Conservation (phyloP, 2,888 invertebrate genomes). For the Ophion obscuratus region DNA sequence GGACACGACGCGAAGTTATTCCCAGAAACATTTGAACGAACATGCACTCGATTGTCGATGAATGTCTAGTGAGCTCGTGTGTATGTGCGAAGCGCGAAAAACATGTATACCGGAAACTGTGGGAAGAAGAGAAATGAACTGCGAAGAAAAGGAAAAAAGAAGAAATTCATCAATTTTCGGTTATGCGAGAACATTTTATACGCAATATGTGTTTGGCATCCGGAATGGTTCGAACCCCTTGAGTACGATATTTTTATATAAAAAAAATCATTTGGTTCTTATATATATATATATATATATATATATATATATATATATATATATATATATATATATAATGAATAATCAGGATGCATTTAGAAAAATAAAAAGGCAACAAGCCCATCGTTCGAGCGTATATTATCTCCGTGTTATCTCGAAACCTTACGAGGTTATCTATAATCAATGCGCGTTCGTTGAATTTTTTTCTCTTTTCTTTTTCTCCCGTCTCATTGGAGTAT, state of each 20-base stretch:
- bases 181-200: slow-evolving; percentile 55
- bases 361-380: slow-evolving; percentile 8
- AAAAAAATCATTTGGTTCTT: slow-evolving; percentile 59
- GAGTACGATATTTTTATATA: slow-evolving; percentile 63
- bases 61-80: neutral
- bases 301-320: no score
- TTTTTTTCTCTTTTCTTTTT: slow-evolving; percentile 16
- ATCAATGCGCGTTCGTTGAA: slow-evolving; percentile 30
- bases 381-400: slow-evolving; percentile 39
- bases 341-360: slow-evolving; percentile 10
- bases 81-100: slow-evolving; percentile 8
- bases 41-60: neutral
- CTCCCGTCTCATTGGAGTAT: slow-evolving; percentile 45
- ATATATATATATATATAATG: neutral
- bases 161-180: slow-evolving; percentile 39
- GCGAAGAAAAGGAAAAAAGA: slow-evolving; percentile 4
- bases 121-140: slow-evolving; percentile 7
- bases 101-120: slow-evolving; percentile 7
- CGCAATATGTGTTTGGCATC: slow-evolving; percentile 46
- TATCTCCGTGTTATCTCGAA: slow-evolving; percentile 26
- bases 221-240: slow-evolving; percentile 52
- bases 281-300: slow-evolving; percentile 1
- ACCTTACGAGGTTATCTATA: slow-evolving; percentile 8
- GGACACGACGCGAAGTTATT: neutral
- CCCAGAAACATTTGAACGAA: neutral